These are phyloP conservation scores for Rhabditoides inermis DNA, from an alignment of 2,888 invertebrate genomes.

Conservation along the genomic window DNA sequence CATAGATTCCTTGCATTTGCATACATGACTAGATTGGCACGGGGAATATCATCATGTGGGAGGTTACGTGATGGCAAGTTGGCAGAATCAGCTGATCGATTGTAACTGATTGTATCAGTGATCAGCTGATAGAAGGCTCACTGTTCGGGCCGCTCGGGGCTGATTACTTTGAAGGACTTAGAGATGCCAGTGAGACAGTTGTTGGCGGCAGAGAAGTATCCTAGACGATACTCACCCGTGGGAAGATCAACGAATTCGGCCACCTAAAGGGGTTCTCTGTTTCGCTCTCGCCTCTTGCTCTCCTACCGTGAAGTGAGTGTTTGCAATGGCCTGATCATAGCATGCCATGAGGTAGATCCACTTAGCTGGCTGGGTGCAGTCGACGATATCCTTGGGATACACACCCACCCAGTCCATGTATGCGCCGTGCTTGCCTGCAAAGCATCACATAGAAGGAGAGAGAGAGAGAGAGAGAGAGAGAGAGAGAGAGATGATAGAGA, in stretches of 20 bases:
- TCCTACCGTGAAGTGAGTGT: conserved; percentile 9
- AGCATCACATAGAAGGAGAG: no score
- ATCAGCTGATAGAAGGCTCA: no score
- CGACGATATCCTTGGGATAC: conserved; percentile 24
- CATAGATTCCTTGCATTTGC: no score
- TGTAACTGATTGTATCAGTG: no score
- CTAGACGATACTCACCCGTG: conserved; percentile 34
- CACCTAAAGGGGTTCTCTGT: no score
- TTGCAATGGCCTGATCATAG: conserved; percentile 15
- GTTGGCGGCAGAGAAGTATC: conserved; percentile 21
- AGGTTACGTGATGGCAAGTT: no score
- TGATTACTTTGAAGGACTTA: conserved; percentile 17
- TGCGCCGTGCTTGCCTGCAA: conserved; percentile 31
- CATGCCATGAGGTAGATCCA: conserved; percentile 27
- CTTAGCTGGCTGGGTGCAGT: conserved; percentile 18
- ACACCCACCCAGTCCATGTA: conserved; percentile 43
- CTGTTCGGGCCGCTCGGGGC: background rate
- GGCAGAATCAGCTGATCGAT: no score
- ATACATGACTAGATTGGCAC: no score
- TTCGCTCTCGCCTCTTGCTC: conserved; percentile 14
- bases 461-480: no score
- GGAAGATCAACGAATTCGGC: conserved; percentile 35
- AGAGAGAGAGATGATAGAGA: no score
- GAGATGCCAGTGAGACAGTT: conserved; percentile 28
- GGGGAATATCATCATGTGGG: no score